Percentiles rank a stretch among this genome's conserved stretches.
These are phyloP conservation scores for Molossus molossus DNA, from an alignment of 2,797 vertebrate genomes.

Conservation along the genomic window DNA sequence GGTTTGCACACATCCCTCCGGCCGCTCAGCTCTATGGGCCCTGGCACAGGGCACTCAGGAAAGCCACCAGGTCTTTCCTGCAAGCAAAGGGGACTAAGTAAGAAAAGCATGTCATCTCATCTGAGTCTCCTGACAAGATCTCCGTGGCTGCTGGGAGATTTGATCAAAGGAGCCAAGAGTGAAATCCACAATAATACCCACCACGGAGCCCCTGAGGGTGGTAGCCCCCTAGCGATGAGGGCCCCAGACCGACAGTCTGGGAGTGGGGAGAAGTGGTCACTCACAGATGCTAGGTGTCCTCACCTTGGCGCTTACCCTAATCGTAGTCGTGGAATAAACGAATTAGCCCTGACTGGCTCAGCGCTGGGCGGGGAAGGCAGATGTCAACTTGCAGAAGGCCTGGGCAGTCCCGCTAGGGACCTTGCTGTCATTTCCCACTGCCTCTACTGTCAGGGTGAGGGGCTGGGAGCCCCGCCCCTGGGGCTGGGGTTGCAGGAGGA, in stretches of 20 bases:
- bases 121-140: not conserved
- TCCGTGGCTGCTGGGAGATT: not conserved
- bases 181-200: not conserved
- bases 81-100: not conserved
- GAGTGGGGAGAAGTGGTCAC: rapidly evolving
- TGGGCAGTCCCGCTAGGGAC: not conserved
- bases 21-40: not conserved
- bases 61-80: not conserved
- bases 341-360: not conserved
- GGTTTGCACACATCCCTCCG: not conserved
- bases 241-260: rapidly evolving
- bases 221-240: rapidly evolving
- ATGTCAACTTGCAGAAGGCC: not conserved
- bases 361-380: not conserved
- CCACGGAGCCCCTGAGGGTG: not conserved
- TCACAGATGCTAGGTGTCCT: not conserved
- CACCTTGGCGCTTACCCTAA: rapidly evolving
- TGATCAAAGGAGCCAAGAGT: not conserved
- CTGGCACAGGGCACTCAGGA: not conserved
- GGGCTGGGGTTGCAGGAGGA: not conserved
- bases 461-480: rapidly evolving
- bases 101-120: not conserved
- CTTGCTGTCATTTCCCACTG: not conserved
- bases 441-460: slow-evolving; percentile 39
- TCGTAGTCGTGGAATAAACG: not conserved